Evolutionary conservation across 1,140 invertebrate species (phyloP).

Genomic region (Drosophila kurseongensis): DNA sequence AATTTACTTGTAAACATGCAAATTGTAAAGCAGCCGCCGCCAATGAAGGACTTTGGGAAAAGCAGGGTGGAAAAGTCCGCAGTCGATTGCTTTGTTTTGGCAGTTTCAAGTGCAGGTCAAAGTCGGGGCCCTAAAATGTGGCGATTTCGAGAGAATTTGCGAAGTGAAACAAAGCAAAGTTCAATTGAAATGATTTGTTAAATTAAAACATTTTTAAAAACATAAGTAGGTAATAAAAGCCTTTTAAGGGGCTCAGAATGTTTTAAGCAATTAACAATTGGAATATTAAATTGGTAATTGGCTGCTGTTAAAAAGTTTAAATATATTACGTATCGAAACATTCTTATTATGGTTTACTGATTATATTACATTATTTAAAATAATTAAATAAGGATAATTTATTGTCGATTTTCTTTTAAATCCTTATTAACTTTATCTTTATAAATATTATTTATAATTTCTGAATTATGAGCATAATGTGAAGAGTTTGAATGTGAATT

Average conservation of each 20-base stretch:
- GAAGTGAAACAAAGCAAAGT: not conserved
- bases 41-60: slow-evolving; percentile 18
- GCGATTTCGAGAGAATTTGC: slow-evolving; percentile 7
- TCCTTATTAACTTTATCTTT: too few relatives aligned
- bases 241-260: not conserved
- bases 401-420: too few relatives aligned
- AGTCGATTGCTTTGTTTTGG: slow-evolving; percentile 30
- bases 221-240: not conserved
- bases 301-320: too few relatives aligned
- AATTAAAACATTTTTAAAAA: not conserved
- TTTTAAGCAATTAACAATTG: too few relatives aligned
- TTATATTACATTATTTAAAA: too few relatives aligned
- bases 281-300: too few relatives aligned
- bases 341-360: too few relatives aligned
- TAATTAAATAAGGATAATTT: too few relatives aligned
- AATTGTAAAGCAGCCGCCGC: slow-evolving; percentile 45
- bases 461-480: too few relatives aligned
- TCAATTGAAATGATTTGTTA: slow-evolving; percentile 12
- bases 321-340: too few relatives aligned
- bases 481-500: too few relatives aligned
- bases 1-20: slow-evolving; percentile 64
- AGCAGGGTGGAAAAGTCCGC: slow-evolving; percentile 5
- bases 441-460: too few relatives aligned
- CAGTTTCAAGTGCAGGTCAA: slow-evolving; percentile 51
- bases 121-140: slow-evolving; percentile 41